Base-by-base conservation (phyloP, 1,140 invertebrate genomes). In the Apis cerana region DNA sequence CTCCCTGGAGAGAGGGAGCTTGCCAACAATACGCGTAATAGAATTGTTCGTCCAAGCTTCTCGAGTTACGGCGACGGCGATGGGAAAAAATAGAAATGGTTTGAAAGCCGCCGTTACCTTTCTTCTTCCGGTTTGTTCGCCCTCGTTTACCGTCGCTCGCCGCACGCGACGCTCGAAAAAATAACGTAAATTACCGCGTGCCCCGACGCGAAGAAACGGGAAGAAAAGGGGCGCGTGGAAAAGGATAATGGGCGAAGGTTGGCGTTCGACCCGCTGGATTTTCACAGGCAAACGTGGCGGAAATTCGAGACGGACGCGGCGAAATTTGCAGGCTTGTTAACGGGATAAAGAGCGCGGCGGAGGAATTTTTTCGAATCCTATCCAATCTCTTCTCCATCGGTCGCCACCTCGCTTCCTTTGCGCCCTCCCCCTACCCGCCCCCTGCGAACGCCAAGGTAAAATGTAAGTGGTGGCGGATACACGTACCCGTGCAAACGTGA, bases 41-140 rank as follows among this genome's bases (percentile, higher is more conserved):
- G 84, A 89, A 89, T 88, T 86, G 84, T 88, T 79, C 75, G 74
- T 15, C 48, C 43, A 81, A 80, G 74, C 65, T 61, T 65, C 61
- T 77, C 80, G 69, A 59, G 68, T 75, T 65, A 67, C 86, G 75
- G 54, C 59, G 56, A 64, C 75, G 52, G 15, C 2, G 21, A 13
- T 23, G 13, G 27, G 50, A 69, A 59, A 74, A 71, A 82, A 72
- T 17, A n/a, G 59, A 61, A 72, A 69, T 62, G 80, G 65, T 69
- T 19, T 23, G 48, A 59, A 65, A 88, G 68, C 50, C 62, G 58
- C 64, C 54, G 4, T n/a, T 19, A 13, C 52, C 50, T 70, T 80
- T 71, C 80, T 71, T 64, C 74, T 75, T 67, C 52, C 72, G 75
- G 75, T 70, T 77, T 67, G 13, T 23, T 62, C n/a, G 0, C 1